Evolutionary conservation across 2,888 invertebrate species (phyloP), one percentile per base, ranked within the genome.

Genomic region (Zaprionus obscuricornis): DNA sequence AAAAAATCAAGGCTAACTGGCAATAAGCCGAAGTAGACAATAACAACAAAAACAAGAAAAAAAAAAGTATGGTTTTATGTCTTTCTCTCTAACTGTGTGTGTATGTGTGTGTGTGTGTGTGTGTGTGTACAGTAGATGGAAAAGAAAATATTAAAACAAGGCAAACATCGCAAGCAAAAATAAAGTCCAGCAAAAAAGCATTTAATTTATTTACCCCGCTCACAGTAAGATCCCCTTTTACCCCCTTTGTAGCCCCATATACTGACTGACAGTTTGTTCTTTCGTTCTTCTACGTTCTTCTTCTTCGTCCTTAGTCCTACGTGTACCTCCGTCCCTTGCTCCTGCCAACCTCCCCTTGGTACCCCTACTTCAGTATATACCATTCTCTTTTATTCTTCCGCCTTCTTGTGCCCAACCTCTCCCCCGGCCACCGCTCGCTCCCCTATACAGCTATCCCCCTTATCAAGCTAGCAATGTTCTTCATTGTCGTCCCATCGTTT

Each of bases 121-220:
- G n/a, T 34, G 18, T 34, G 31, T 33, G 33, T 13, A 36, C 52
- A 59, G 45, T 43, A 51, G 65, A 66, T 54, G 64, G 77, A 43
- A 72, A 72, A 62, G 70, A 75, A 81, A 82, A 85, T 82, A 85
- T 79, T 74, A 74, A 70, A 82, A 82, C 76, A 65, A 74, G 57
- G 66, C 66, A 67, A 82, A 78, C 75, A 79, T 60, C 49, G 73
- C 60, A 50, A 62, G 74, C 58, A 75, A 79, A 60, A 78, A 74
- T 71, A 79, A 71, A 79, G 76, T 83, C 65, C 58, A 66, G 59
- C 57, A 74, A 70, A 66, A n/a, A 73, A 78, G 84, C 84, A 76
- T 78, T 78, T 78, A 76, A 84, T 84, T 77, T 77, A 83, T 77
- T 79, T 83, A 72, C 68, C 73, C 67, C 54, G 31, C 51, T 29